Evolutionary conservation across 2,113 vertebrate genomes (phyloP), one percentile per base, ranked within the genome.

Genomic region (Colaptes auratus): DNA sequence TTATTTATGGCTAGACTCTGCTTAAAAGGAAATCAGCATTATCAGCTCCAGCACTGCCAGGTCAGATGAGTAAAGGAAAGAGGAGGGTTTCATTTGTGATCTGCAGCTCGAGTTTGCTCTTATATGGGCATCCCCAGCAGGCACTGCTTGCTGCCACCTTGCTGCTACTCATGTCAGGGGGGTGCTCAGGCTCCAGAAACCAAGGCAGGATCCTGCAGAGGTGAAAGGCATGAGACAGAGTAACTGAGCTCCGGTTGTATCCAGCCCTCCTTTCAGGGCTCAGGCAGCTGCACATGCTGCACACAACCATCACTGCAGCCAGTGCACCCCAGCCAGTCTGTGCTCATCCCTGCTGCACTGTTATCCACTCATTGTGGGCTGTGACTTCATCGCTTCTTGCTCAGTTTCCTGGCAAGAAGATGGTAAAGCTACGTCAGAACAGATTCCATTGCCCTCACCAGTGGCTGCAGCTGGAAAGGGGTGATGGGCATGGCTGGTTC

Each of bases 21-120:
- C 95, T 95, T 95, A 91, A 95, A 95, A 95, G 91, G 82, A 95
- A 94, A 86, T 58, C 69, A 35, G 70, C 27, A 63, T 78, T 96
- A 96, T 94, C 94, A 95, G 86, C 85, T 61, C 50, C 85, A 61
- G 82, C 85, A 75, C 58, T 0, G 0, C n/a, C 2, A 11, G 79
- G 65, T 65, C 73, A 65, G 86, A 93, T 24, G 90, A 90, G 76
- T 93, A 94, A 95, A 94, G 69, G 88, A 61, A 82, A 95, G 85
- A 74, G 72, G 69, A 95, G 55, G 18, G 75, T 91, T 95, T 94
- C 4, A 15, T 89, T 92, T 94, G 64, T 31, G 72, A 69, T 50
- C 16, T 16, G 79, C 65, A 86, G 72, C 89, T 89, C 0, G 0
- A 65, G 55, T 92, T 91, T 95, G 91, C 61, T 96, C 95, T 95